Base-by-base conservation (phyloP, 2,888 invertebrate species). In the Embidobia sp. region DNA sequence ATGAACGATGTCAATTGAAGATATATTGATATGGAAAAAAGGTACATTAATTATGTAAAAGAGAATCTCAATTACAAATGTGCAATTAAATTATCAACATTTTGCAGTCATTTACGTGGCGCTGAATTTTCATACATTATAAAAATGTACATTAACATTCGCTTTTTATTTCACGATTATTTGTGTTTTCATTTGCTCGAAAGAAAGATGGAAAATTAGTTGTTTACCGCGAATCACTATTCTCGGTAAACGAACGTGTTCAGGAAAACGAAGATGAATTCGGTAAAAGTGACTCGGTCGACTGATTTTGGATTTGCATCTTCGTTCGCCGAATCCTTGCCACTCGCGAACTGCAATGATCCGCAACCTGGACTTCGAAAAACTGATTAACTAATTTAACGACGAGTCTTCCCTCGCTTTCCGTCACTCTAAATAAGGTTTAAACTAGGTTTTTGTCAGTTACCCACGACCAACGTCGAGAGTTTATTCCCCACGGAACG, bases 381-480 rank as follows among this genome's bases (percentile, higher is more conserved):
- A 85, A 85, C 83, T 85, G 86, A 86, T 86, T 86, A 86, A 85
- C 81, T 82, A 86, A 85, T 86, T 86, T 84, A 78, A 75, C 80
- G 74, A 73, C 76, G 55, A 59, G 18, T 61, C 63, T 46, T 69
- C 64, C 51, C 49, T 40, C 67, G 51, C 67, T 78, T 77, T 77
- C 57, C 64, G 53, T 80, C 78, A 61, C 74, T 81, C 80, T 77
- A 81, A 83, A 84, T 83, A 81, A 82, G 80, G 77, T 83, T 80
- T 79, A 81, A 83, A 83, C 80, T 82, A 81, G 81, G 80, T 84
- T 86, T 85, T 86, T 85, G 81, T 83, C 78, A 83, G 83, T 83
- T 85, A 84, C 81, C 81, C 75, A 75, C 78, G 80, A 78, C 73
- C 79, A 74, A 29, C 67, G 42, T 16, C 40, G 64, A 33, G 78